Conservation (phyloP, 1,140 invertebrate genomes). For the Capitella teleta region DNA sequence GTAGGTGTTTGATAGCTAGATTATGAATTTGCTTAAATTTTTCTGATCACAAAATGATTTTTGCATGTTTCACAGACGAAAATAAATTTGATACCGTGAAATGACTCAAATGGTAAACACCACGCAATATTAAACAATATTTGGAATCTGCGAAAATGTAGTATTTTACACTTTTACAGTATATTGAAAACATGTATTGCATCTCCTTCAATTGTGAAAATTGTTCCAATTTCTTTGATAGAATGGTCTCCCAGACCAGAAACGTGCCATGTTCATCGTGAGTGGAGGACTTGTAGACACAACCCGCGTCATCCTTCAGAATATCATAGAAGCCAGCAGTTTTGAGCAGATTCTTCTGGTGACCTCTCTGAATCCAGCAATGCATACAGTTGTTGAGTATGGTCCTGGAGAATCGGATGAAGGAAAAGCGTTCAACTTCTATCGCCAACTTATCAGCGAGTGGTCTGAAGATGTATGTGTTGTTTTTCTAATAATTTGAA, state of each 20-base stretch:
- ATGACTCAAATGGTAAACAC: neutral
- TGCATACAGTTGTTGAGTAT: slow-evolving; percentile 27
- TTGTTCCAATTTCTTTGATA: neutral
- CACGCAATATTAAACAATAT: neutral
- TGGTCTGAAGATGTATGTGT: neutral
- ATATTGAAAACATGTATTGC: too few species aligned
- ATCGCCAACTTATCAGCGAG: neutral
- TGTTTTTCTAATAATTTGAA: neutral
- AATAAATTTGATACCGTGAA: neutral
- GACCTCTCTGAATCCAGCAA: slow-evolving; percentile 39
- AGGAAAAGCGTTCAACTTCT: neutral
- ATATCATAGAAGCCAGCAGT: slow-evolving; percentile 46
- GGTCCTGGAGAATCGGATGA: slow-evolving; percentile 12
- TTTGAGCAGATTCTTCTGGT: slow-evolving; percentile 51
- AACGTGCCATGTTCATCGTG: slow-evolving; percentile 51
- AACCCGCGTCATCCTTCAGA: slow-evolving; percentile 43
- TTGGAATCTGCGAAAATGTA: too few species aligned
- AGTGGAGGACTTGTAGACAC: slow-evolving; percentile 43
- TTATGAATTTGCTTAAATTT: neutral
- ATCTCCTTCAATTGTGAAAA: too few species aligned
- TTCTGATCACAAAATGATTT: neutral
- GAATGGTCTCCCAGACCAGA: slow-evolving; percentile 12
- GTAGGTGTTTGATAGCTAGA: slow-evolving; percentile 27
- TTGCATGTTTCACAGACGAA: neutral
- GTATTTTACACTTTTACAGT: too few species aligned